phyloP scores from a whole-genome alignment of 2,797 vertebrate species.

The Enteromius radiatus region DNA sequence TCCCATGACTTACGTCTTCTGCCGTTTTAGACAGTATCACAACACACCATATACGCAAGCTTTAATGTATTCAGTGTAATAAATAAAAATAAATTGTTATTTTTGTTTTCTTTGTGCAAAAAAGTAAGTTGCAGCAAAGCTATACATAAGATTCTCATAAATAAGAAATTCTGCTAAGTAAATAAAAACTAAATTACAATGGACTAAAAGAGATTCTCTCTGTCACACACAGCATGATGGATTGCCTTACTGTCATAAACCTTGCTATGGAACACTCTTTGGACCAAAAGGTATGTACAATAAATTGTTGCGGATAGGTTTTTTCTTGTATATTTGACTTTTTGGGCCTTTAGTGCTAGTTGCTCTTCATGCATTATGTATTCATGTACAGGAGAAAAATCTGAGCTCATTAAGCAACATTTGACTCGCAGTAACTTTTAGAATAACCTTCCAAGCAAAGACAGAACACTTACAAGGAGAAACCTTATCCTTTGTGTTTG shows the following conservation, averaged over 20 bases:
- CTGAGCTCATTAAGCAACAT: neutral
- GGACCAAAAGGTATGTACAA: conserved; percentile 66
- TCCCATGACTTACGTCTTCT: no score
- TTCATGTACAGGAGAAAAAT: conserved; percentile 3
- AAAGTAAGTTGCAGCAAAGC: neutral
- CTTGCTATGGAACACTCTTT: conserved; percentile 68
- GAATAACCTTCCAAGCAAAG: conserved; percentile 30
- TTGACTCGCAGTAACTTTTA: conserved; percentile 31
- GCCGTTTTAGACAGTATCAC: no score
- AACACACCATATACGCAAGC: no score
- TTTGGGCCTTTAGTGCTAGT: neutral
- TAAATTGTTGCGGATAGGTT: neutral
- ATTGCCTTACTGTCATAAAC: conserved; percentile 67
- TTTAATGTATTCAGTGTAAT: no score
- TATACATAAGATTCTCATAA: no score
- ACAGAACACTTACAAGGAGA: neutral
- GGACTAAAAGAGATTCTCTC: neutral
- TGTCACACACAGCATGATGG: conserved; percentile 63
- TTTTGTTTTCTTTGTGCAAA: no score
- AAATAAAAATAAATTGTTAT: no score
- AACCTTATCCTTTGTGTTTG: neutral
- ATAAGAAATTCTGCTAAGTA: neutral
- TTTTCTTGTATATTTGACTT: neutral
- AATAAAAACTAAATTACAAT: neutral
- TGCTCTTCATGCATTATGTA: neutral